phyloP scores from a whole-genome alignment of 2,797 vertebrate species.

The Hipposideros larvatus region DNA sequence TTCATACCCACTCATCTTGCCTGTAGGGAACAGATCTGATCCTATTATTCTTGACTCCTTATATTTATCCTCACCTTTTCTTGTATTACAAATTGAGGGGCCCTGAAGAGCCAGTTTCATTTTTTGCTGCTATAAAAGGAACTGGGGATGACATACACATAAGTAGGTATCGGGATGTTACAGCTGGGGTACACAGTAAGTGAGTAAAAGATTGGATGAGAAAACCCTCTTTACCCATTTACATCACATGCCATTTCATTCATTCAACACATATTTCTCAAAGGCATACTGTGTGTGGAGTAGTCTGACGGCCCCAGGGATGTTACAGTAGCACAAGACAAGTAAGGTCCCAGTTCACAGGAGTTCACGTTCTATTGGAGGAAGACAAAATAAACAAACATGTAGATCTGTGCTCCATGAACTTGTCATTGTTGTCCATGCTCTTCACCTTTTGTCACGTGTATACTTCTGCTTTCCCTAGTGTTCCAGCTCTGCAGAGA shows the following conservation, averaged over 20 bases:
- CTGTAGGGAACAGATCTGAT: background rate
- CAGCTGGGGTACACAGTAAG: background rate
- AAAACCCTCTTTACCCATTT: background rate
- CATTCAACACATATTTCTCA: background rate
- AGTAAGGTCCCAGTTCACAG: background rate
- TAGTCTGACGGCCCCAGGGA: background rate
- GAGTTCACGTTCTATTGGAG: background rate
- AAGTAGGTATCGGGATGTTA: background rate
- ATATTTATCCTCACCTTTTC: slow-evolving; percentile 1
- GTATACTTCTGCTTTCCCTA: slow-evolving; percentile 26
- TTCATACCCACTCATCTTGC: background rate
- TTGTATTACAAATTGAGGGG: background rate
- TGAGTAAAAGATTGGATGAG: background rate
- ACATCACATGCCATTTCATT: background rate
- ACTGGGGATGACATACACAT: background rate
- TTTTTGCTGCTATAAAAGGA: background rate
- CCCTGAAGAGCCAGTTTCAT: background rate
- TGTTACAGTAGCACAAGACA: background rate
- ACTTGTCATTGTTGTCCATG: background rate
- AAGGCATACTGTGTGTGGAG: background rate
- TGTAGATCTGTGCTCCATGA: background rate
- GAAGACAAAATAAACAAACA: background rate
- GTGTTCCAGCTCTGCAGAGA: background rate
- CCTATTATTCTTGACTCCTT: background rate
- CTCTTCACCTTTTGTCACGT: background rate